Percentiles rank a stretch among this genome's conserved stretches.
These are phyloP conservation scores for Papilio dardanus DNA, from an alignment of 1,140 invertebrate genomes.

Conservation along the genomic window DNA sequence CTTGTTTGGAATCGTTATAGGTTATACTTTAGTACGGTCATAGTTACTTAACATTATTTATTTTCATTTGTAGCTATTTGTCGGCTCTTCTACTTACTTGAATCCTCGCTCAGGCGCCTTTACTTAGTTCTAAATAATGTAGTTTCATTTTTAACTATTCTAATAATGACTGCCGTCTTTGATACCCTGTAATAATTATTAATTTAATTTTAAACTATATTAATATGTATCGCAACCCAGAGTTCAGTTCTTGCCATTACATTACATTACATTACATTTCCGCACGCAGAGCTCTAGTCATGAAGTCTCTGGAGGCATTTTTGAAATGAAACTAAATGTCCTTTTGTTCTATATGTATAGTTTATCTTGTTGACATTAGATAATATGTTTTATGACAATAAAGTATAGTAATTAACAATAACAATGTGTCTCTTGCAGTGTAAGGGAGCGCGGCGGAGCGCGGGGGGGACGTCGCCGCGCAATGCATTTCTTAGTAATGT, in stretches of 20 bases:
- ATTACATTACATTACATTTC: conserved; percentile 3
- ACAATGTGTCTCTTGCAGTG: conserved; percentile 68
- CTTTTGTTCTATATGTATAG: background rate
- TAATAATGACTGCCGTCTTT: conserved; percentile 61
- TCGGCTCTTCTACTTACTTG: background rate
- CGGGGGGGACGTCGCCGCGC: conserved; percentile 41
- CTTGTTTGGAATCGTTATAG: background rate
- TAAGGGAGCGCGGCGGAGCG: conserved; percentile 47
- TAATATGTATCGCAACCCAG: background rate
- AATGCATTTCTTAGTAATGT: conserved; percentile 69
- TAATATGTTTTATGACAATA: conserved; percentile 7
- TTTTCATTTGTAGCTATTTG: conserved; percentile 63
- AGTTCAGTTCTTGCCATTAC: background rate
- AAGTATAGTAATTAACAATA: conserved; percentile 13
- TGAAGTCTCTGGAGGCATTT: background rate
- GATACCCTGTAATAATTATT: conserved; percentile 4
- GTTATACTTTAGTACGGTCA: background rate
- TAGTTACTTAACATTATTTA: conserved; percentile 32
- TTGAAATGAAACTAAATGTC: background rate
- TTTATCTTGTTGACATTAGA: background rate
- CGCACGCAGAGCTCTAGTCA: background rate
- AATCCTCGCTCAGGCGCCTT: background rate
- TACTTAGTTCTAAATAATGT: conserved; percentile 37
- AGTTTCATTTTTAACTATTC: conserved; percentile 66
- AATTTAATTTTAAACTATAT: background rate